Percentiles rank a stretch among this genome's conserved stretches.
These are phyloP conservation scores for Hoplodrina blanda DNA, from an alignment of 2,888 invertebrate species.

Conservation along the genomic window DNA sequence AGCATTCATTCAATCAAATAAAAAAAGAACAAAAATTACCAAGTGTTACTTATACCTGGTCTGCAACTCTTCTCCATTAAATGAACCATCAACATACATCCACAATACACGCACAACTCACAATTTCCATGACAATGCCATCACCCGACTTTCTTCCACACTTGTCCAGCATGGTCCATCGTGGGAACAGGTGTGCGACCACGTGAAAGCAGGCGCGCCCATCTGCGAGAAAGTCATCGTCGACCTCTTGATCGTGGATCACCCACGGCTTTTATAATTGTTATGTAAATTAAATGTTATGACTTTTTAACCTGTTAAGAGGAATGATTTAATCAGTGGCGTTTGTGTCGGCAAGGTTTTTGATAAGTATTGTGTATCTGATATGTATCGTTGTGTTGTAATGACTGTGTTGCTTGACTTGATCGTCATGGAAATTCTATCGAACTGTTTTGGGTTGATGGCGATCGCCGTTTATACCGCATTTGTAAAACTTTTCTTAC, in stretches of 20 bases:
- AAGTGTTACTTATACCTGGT: too few species aligned
- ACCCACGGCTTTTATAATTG: slow-evolving; percentile 45
- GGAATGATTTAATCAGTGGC: slow-evolving; percentile 12
- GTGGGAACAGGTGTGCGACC: slow-evolving; percentile 37
- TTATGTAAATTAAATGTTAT: slow-evolving; percentile 56
- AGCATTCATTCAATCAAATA: too few species aligned
- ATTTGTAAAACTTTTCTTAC: too few species aligned
- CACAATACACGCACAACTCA: background rate
- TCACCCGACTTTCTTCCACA: slow-evolving; percentile 16
- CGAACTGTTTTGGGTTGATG: background rate
- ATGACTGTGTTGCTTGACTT: background rate
- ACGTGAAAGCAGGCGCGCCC: slow-evolving; percentile 58
- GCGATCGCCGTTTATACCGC: too few species aligned
- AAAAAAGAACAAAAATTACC: too few species aligned
- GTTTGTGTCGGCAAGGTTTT: background rate
- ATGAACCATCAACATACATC: background rate
- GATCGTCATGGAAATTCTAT: background rate
- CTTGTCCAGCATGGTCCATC: slow-evolving; percentile 34
- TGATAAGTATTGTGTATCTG: background rate
- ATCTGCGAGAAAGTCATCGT: slow-evolving; percentile 57
- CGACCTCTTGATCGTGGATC: slow-evolving; percentile 43
- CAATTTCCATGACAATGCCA: slow-evolving; percentile 14
- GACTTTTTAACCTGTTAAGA: slow-evolving; percentile 16
- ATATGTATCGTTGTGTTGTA: background rate
- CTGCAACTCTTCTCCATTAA: too few species aligned